A percentile compares a stretch with the other conserved stretches of the same genome.
These are phyloP conservation scores for Urophycis tenuis DNA, from an alignment of 2,797 vertebrate genomes.

Conservation along the genomic window DNA sequence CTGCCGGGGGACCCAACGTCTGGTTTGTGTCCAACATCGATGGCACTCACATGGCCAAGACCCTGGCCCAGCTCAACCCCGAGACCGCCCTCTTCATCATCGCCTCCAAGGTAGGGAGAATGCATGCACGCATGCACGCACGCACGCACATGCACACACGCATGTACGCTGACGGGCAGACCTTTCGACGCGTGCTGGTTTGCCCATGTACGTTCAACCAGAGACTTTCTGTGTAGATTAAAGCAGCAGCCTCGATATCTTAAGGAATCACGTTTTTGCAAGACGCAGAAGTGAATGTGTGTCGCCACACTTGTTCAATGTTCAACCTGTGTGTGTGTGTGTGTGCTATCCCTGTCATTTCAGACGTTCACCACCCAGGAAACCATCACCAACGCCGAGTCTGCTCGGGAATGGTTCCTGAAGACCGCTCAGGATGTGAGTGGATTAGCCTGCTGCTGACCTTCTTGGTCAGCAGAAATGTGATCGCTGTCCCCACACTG, in stretches of 20 bases:
- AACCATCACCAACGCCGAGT: constrained; percentile 97
- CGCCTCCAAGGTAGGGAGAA: constrained; percentile 82
- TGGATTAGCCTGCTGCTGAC: constrained; percentile 22
- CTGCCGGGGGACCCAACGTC: constrained; percentile 82
- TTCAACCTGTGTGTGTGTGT: background rate
- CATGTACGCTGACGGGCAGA: too few species aligned
- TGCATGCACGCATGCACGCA: background rate
- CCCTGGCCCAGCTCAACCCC: constrained; percentile 77
- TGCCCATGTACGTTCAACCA: too few species aligned
- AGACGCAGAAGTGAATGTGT: background rate
- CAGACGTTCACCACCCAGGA: constrained; percentile 98
- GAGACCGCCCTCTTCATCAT: constrained; percentile 90
- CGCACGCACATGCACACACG: background rate
- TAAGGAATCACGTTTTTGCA: background rate
- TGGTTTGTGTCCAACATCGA: constrained; percentile 99
- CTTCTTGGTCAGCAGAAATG: background rate
- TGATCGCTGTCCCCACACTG: background rate
- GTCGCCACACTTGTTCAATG: background rate
- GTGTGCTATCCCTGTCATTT: background rate
- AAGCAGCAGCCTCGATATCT: too few species aligned
- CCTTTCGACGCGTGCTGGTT: background rate
- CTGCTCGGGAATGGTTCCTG: constrained; percentile 92
- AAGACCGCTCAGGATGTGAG: constrained; percentile 82
- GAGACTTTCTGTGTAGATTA: too few species aligned
- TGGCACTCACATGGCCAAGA: constrained; percentile 92